Conservation (phyloP, 2,888 invertebrate species). For the Pterostichus niger region DNA sequence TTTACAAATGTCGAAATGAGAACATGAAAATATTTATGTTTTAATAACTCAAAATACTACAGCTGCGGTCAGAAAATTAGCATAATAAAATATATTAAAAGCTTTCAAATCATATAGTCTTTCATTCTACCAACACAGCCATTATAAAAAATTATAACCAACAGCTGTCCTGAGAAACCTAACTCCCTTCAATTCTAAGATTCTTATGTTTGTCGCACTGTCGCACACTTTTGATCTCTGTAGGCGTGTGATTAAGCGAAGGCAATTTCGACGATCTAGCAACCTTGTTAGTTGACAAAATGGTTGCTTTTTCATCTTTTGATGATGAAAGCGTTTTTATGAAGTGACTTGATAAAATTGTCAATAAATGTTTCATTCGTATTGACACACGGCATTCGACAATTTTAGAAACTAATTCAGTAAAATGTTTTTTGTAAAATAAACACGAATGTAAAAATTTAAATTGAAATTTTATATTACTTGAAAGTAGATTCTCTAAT, state of each 20-base stretch:
- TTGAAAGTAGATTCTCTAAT: neutral
- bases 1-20: conserved; percentile 3
- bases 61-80: conserved; percentile 16
- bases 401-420: conserved; percentile 15
- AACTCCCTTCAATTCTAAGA: conserved; percentile 2
- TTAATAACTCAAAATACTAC: conserved; percentile 21
- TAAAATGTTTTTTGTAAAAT: neutral
- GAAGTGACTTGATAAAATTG: conserved; percentile 15
- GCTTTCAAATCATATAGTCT: conserved; percentile 10
- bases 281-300: conserved; percentile 49
- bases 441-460: neutral
- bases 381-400: conserved; percentile 6
- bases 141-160: conserved; percentile 36
- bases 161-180: conserved; percentile 22
- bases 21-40: conserved; percentile 21
- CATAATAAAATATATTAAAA: conserved; percentile 28
- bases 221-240: conserved; percentile 32
- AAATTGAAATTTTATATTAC: conserved; percentile 14
- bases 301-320: conserved; percentile 41
- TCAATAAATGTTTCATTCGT: conserved; percentile 34
- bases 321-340: conserved; percentile 41
- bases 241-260: conserved; percentile 39
- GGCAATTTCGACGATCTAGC: conserved; percentile 36
- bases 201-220: neutral
- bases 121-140: neutral